Percentiles rank a stretch among this genome's conserved stretches.
phyloP scores from a whole-genome alignment of 2,888 invertebrate species.

The Galerucella nymphaeae region DNA sequence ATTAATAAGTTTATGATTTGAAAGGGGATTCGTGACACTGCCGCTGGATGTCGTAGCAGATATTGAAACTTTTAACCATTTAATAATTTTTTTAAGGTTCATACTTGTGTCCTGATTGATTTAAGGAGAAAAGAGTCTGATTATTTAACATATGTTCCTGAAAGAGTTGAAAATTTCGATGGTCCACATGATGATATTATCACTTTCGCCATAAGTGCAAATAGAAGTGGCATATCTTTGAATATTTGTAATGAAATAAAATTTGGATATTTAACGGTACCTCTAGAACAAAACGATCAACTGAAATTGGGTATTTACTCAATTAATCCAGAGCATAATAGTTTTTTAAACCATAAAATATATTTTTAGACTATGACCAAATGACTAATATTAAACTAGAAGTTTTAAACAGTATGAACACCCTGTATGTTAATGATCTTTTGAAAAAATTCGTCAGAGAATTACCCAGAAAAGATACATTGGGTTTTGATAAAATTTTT shows the following conservation, averaged over 20 bases:
- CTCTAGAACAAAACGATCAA: conserved; percentile 77
- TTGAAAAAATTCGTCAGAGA: conserved; percentile 57
- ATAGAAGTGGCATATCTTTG: conserved; percentile 72
- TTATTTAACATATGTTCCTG: conserved; percentile 78
- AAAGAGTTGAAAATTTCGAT: conserved; percentile 71
- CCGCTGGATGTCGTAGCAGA: too few species aligned
- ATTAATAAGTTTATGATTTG: too few species aligned
- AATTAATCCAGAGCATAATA: too few species aligned
- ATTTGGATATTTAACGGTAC: conserved; percentile 76
- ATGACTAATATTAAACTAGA: conserved; percentile 76
- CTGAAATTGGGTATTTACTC: conserved; percentile 62
- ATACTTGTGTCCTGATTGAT: conserved; percentile 86
- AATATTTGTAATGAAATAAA: conserved; percentile 82
- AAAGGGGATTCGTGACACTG: too few species aligned
- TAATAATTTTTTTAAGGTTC: conserved; percentile 65
- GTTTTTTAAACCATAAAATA: too few species aligned
- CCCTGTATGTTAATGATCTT: conserved; percentile 64
- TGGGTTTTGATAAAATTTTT: conserved; percentile 83
- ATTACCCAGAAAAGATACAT: conserved; percentile 69
- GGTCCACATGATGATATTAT: conserved; percentile 91
- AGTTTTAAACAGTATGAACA: conserved; percentile 69
- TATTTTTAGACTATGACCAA: conserved; percentile 73
- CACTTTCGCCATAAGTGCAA: conserved; percentile 87
- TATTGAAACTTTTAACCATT: too few species aligned
- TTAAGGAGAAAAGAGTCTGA: conserved; percentile 71